These are phyloP conservation scores for Clostera curtula DNA, from an alignment of 2,888 invertebrate species.

Conservation along the genomic window DNA sequence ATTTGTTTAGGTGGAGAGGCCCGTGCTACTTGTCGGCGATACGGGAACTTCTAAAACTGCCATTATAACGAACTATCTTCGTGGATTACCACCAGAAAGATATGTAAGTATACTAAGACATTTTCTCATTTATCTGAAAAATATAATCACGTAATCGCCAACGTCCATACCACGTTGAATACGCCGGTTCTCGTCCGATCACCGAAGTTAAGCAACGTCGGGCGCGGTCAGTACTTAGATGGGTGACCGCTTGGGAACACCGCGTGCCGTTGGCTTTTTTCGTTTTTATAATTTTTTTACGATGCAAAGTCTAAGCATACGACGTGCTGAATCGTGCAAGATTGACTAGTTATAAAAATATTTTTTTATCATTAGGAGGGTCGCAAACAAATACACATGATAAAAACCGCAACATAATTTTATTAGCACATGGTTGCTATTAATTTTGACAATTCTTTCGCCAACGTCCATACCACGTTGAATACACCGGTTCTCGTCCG, in stretches of 20 bases:
- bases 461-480: constrained; percentile 56
- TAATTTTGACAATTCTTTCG: too few species aligned
- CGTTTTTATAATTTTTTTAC: neutral
- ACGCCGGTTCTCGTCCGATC: constrained; percentile 66
- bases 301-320: too few species aligned
- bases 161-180: constrained; percentile 58
- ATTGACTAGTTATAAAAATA: too few species aligned
- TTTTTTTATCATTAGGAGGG: too few species aligned
- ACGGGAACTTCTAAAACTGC: constrained; percentile 96
- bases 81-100: constrained; percentile 78
- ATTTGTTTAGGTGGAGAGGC: constrained; percentile 77
- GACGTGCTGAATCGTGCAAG: too few species aligned
- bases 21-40: constrained; percentile 90
- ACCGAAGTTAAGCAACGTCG: constrained; percentile 65
- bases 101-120: constrained; percentile 71
- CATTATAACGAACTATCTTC: constrained; percentile 87
- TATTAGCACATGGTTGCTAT: too few species aligned
- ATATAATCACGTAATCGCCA: too few species aligned
- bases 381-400: too few species aligned
- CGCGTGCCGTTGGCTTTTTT: constrained; percentile 51
- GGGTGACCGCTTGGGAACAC: constrained; percentile 64
- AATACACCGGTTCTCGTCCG: constrained; percentile 64
- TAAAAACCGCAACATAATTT: too few species aligned
- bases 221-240: constrained; percentile 63
- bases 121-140: too few species aligned